Evolutionary conservation across 2,888 invertebrate genomes (phyloP).

Genomic region (Pheosia tremula): DNA sequence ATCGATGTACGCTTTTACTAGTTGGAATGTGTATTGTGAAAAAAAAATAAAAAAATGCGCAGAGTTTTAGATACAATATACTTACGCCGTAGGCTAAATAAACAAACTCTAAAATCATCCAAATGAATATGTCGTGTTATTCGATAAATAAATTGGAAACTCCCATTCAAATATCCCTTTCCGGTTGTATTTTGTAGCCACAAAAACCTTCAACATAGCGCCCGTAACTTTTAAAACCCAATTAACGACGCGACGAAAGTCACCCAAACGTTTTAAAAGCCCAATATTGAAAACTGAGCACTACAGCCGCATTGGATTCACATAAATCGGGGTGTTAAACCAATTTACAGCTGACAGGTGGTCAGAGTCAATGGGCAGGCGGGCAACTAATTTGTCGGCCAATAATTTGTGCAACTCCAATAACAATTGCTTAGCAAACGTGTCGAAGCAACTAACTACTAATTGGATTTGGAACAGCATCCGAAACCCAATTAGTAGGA

Average conservation of each 20-base stretch:
- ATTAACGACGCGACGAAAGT: constrained; percentile 5
- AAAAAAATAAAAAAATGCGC: too few species aligned
- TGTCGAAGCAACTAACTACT: too few species aligned
- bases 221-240: constrained; percentile 4
- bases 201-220: not conserved
- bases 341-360: not conserved
- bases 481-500: too few species aligned
- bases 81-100: too few species aligned
- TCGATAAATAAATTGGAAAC: not conserved
- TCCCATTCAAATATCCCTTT: not conserved
- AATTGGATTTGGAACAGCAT: too few species aligned
- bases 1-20: not conserved
- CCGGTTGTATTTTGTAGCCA: not conserved
- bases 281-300: not conserved
- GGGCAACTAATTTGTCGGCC: not conserved
- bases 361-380: not conserved
- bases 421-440: not conserved
- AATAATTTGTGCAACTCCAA: not conserved
- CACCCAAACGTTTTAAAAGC: constrained; percentile 5
- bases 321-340: constrained; percentile 4
- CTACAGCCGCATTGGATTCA: constrained; percentile 4
- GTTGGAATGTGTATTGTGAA: too few species aligned
- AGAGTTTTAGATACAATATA: too few species aligned
- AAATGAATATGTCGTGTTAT: too few species aligned
- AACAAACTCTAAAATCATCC: too few species aligned